Evolutionary conservation across 2,797 vertebrate genomes (phyloP), one percentile per base, ranked within the genome.

Genomic region (Acipenser oxyrinchus): DNA sequence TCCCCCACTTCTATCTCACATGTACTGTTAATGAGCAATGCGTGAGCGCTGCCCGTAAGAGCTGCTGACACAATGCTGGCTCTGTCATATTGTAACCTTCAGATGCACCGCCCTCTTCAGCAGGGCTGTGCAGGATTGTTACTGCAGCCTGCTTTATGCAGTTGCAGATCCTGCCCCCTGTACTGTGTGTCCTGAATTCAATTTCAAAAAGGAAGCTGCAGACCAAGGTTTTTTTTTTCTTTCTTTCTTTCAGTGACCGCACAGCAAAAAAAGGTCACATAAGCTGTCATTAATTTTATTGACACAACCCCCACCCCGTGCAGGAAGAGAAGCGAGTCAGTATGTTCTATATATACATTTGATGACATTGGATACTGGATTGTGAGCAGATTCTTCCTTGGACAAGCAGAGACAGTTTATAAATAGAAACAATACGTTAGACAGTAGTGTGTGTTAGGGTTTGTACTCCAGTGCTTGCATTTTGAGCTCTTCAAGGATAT

Each of bases 61-160:
- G 69, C 76, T 69, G 71, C 71, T 72, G 73, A 68, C 69, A 70
- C 62, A 60, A 51, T 37, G 23, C 23, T 66, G 66, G 66, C 10
- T 64, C 63, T 73, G 68, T n/a, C 62, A 69, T 10, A 63, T 68
- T 69, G 48, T 49, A 63, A 67, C 61, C 61, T 67, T 58, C 65
- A 67, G 49, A 52, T 60, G 49, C n/a, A 15, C 53, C 23, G 15
- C 23, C 10, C 13, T 23, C 12, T 37, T 13, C 7, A 48, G 61
- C 10, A 37, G 23, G 23, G 23, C 65, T 10, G 48, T 4, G 15
- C 48, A 48, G 55, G 55, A 10, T 58, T 58, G 55, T 7, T 58
- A 8, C 6, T 58, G 2, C 55, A 6, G 13, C 11, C 23, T 23
- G 23, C 23, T 37, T 6, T 6, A 58, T 11, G 55, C 23, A 2